A percentile compares a stretch with the other conserved stretches of the same genome.
These are phyloP conservation scores for Ceyx margarethae DNA, from an alignment of 2,113 vertebrate species.

Conservation along the genomic window DNA sequence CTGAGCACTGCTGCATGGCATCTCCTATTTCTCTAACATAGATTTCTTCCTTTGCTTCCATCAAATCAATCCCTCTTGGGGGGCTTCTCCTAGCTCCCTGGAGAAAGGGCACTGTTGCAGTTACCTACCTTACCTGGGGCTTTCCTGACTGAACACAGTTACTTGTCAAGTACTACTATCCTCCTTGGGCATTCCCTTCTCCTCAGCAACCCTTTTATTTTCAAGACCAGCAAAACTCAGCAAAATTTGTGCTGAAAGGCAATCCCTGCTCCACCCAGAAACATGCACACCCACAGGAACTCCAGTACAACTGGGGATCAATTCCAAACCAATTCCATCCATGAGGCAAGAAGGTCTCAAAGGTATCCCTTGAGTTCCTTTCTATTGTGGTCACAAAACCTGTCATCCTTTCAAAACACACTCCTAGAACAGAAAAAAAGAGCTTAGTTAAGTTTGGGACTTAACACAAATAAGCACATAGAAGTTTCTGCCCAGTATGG, in stretches of 20 bases:
- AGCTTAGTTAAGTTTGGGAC: background rate
- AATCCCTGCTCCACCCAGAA: background rate
- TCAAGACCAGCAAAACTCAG: background rate
- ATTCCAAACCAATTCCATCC: background rate
- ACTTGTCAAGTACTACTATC: background rate
- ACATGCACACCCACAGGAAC: background rate
- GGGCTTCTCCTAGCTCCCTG: background rate
- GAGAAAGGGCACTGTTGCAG: background rate
- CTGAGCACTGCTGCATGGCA: background rate
- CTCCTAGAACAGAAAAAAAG: background rate
- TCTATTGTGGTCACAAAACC: background rate
- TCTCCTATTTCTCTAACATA: background rate
- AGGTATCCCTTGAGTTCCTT: background rate
- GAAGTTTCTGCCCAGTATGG: background rate
- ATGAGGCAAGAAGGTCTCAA: background rate
- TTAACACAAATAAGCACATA: background rate
- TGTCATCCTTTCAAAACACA: background rate
- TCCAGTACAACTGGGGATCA: background rate
- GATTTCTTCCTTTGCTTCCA: background rate
- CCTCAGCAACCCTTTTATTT: background rate
- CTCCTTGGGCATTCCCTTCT: background rate
- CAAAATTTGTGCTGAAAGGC: background rate
- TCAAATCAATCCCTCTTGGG: background rate
- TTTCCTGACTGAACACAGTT: background rate
- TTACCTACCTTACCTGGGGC: background rate